Evolutionary conservation across 1,140 invertebrate genomes (phyloP), one percentile per base, ranked within the genome.

Genomic region (Drosophila orena): DNA sequence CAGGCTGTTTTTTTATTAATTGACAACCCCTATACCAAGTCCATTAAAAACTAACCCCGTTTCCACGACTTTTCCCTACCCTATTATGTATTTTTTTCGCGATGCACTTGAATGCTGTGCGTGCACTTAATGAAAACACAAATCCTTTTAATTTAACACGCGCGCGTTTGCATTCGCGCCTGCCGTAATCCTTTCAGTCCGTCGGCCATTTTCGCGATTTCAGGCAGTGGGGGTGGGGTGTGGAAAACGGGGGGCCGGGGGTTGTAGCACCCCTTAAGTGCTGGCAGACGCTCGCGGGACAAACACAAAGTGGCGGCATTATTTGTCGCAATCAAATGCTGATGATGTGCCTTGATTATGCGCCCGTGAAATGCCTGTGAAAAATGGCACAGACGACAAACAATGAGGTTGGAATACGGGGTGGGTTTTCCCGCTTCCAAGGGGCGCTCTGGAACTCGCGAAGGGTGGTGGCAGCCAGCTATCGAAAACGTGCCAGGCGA

Each of bases 281-380:
- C 53, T 47, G 58, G 66, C 74, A 71, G 60, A 60, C 62, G 62
- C 8, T 72, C 47, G 40, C 69, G 15, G 46, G 42, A 72, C 68
- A 53, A 71, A 74, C 90, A 80, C 86, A 91, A 91, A 91, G 90
- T 81, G 83, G 86, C 86, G 71, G 90, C 90, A 91, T 91, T 91
- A 91, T 91, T 90, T 91, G 90, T 89, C 84, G 86, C 90, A 90
- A 91, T 90, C 90, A 90, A 89, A 90, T 72, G 75, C 80, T 89
- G 90, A 91, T 90, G 80, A 91, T 81, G 81, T 89, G 78, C 90
- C 71, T 64, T 84, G 85, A 91, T 88, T 88, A 90, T 88, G 79
- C 62, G 79, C 60, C n/a, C n/a, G n/a, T n/a, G n/a, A 55, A 44
- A 57, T 50, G 79, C 72, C 60, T 88, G 84, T 80, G 84, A 84